Base-by-base conservation (phyloP, 2,113 vertebrate genomes). In the Malurus cyaneus region DNA sequence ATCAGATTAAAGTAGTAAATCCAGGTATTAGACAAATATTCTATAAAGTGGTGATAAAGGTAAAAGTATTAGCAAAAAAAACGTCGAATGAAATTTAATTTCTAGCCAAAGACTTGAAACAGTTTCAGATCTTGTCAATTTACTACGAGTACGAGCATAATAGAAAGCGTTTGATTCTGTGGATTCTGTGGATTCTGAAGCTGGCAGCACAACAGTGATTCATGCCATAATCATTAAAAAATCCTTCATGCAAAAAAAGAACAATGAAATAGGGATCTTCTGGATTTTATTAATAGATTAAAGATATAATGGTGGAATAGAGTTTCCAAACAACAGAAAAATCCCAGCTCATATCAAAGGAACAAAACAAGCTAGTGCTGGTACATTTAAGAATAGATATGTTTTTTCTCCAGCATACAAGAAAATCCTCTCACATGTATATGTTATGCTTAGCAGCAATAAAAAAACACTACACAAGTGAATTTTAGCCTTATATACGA, bases 61-160 rank as follows among this genome's bases (percentile, higher is more conserved):
- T 84, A n/a, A 89, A 47, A 71, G 7, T 72, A 65, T 31, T 56
- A n/a, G n/a, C 9, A 36, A 23, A 65, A 79, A 70, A 89, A 85
- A 71, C 34, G 11, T 50, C 62, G 74, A 80, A 95, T 60, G 57
- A 92, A 59, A 96, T 89, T 74, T 92, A 8, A 26, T 97, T 96
- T 66, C 71, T 96, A 84, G 49, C 62, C 42, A 61, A 89, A 61
- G 74, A 26, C 42, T 52, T 88, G 66, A 96, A 88, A 32, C 20
- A 91, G 54, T 93, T 96, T 93, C 74, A 96, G 14, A 81, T n/a
- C 39, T 76, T 96, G 96, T 95, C 41, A 92, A 94, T 80, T 93
- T 67, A 77, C 78, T 84, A 93, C 86, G 77, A 90, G 17, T 59
- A 72, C 86, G 59, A 80, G 64, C n/a, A 88, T 41, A 93, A n/a